Percentiles rank a stretch among this genome's conserved stretches.
Conservation (phyloP, 1,140 invertebrate genomes). For the Chelonus insularis region DNA sequence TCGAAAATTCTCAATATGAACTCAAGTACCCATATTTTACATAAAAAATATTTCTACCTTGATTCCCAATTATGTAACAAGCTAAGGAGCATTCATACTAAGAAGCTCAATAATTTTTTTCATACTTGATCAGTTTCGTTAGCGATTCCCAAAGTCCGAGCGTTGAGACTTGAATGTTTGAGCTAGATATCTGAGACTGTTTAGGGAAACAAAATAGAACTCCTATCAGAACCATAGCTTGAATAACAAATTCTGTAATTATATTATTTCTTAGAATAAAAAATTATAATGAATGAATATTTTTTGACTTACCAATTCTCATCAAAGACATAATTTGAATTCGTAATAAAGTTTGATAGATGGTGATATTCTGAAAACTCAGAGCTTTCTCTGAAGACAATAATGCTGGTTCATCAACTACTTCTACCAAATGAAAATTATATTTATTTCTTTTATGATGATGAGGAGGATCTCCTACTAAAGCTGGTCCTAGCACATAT, state of each 20-base stretch:
- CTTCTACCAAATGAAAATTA: no score
- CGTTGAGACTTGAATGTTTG: background rate
- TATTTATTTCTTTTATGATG: background rate
- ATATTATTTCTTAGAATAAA: no score
- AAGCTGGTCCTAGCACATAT: constrained; percentile 44
- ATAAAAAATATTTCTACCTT: no score
- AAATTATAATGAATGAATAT: no score
- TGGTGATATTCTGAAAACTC: background rate
- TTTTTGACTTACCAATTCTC: constrained; percentile 40
- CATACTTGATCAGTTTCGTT: constrained; percentile 16
- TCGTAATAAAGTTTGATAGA: constrained; percentile 28
- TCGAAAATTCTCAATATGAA: no score
- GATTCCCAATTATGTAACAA: no score
- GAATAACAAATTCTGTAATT: constrained; percentile 38
- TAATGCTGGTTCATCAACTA: no score
- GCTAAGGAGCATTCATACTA: no score
- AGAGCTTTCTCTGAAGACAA: no score
- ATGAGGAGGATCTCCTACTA: constrained; percentile 23
- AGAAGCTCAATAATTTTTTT: no score
- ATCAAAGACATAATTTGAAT: constrained; percentile 40
- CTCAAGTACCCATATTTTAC: no score
- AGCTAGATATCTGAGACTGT: constrained; percentile 5
- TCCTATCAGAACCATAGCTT: constrained; percentile 31
- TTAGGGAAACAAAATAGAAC: constrained; percentile 36
- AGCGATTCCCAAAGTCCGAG: constrained; percentile 14